These are phyloP conservation scores for Drosophila sechellia DNA, from an alignment of 1,140 invertebrate genomes.

Conservation along the genomic window DNA sequence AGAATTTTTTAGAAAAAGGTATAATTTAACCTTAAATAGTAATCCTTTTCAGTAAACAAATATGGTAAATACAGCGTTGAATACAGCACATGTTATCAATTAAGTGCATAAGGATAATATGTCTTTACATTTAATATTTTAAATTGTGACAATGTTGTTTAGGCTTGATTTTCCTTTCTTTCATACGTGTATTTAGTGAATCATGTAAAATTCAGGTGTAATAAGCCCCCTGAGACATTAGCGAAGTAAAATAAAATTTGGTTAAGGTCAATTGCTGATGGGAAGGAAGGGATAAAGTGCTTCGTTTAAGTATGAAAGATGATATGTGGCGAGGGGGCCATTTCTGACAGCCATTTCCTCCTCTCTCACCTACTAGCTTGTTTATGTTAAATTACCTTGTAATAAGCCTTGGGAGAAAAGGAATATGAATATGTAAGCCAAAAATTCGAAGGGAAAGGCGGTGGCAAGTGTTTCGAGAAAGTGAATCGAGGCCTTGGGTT, in stretches of 20 bases:
- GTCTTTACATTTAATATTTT: not conserved
- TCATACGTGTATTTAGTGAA: not conserved
- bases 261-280: slow-evolving; percentile 24
- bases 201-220: slow-evolving; percentile 38
- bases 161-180: not conserved
- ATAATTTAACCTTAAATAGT: not conserved
- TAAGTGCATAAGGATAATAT: not conserved
- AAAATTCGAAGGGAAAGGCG: slow-evolving; percentile 1
- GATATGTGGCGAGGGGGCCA: slow-evolving; percentile 13
- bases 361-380: not conserved
- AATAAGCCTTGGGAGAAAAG: slow-evolving; percentile 39
- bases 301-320: slow-evolving; percentile 34
- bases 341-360: not conserved
- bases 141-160: too few relatives aligned
- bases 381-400: slow-evolving; percentile 24
- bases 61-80: too few relatives aligned
- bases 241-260: slow-evolving; percentile 25
- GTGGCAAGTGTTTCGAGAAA: not conserved
- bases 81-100: too few relatives aligned
- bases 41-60: too few relatives aligned
- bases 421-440: slow-evolving; percentile 27
- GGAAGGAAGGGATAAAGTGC: slow-evolving; percentile 10
- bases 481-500: slow-evolving; percentile 3
- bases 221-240: slow-evolving; percentile 23
- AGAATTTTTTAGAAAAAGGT: not conserved